Conservation (phyloP, 2,113 vertebrate species). For the Atractosteus spatula region DNA sequence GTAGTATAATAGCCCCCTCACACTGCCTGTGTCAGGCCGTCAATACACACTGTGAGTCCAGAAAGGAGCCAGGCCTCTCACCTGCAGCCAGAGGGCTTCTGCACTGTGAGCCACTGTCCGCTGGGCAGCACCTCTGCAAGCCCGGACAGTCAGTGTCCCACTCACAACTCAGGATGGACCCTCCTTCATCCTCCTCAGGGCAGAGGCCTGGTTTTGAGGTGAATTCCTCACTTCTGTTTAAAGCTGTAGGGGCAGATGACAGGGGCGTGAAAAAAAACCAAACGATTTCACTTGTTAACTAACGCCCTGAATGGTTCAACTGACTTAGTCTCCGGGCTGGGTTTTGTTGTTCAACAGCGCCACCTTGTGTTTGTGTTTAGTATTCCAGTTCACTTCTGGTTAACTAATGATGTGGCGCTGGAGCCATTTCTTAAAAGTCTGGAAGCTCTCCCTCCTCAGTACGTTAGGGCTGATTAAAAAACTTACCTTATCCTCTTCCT, state of each 20-base stretch:
- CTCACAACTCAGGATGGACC: slow-evolving; percentile 48
- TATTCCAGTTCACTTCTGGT: too few species aligned
- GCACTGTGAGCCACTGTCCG: slow-evolving; percentile 41
- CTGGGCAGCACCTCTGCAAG: slow-evolving; percentile 82
- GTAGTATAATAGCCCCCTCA: too few species aligned
- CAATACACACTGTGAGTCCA: too few species aligned
- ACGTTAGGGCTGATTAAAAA: too few species aligned
- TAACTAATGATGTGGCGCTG: too few species aligned
- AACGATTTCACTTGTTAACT: too few species aligned
- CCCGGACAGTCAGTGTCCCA: slow-evolving; percentile 80
- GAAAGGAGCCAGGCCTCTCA: slow-evolving; percentile 33
- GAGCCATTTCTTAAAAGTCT: too few species aligned
- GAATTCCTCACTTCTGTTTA: slow-evolving; percentile 67
- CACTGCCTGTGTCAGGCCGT: too few species aligned
- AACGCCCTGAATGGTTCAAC: too few species aligned
- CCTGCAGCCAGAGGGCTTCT: slow-evolving; percentile 43
- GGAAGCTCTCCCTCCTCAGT: too few species aligned
- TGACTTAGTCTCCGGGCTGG: background rate
- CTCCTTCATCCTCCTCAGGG: slow-evolving; percentile 43
- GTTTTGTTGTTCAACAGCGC: background rate
- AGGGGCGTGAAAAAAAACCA: background rate
- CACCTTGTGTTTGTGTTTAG: background rate
- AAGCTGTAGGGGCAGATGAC: slow-evolving; percentile 45
- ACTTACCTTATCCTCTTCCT: too few species aligned
- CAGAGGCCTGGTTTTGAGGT: slow-evolving; percentile 78